phyloP scores from a whole-genome alignment of 1,140 invertebrate genomes.

The Procambarus clarkii region DNA sequence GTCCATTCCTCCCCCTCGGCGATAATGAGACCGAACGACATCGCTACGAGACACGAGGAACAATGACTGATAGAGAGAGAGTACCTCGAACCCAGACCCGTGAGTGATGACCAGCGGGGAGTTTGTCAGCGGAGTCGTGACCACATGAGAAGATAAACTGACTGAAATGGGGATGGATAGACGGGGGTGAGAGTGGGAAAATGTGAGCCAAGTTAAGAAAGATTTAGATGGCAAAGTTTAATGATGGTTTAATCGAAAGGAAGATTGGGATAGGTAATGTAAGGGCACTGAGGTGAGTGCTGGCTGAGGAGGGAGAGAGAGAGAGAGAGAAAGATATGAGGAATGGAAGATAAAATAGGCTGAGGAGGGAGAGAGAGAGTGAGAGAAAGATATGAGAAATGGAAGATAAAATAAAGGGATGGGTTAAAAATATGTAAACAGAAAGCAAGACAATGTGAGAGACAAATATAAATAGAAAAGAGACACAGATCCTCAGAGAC shows the following conservation, averaged over 20 bases:
- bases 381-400: background rate
- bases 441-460: background rate
- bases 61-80: background rate
- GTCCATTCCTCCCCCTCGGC: too few relatives aligned
- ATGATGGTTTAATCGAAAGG: background rate
- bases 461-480: background rate
- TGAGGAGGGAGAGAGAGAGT: background rate
- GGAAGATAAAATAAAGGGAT: background rate
- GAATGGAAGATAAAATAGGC: background rate
- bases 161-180: background rate
- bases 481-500: slow-evolving; percentile 2
- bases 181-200: background rate
- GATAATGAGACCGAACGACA: background rate
- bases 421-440: background rate
- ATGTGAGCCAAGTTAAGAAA: background rate
- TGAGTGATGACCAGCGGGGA: slow-evolving; percentile 1
- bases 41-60: background rate
- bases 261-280: background rate
- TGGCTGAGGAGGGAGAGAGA: background rate
- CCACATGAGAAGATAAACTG: background rate
- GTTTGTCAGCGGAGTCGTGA: slow-evolving; percentile 1
- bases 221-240: background rate
- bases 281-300: background rate
- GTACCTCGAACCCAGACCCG: background rate
- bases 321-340: background rate